phyloP scores from a whole-genome alignment of 2,113 vertebrate species.

The Neogale vison region DNA sequence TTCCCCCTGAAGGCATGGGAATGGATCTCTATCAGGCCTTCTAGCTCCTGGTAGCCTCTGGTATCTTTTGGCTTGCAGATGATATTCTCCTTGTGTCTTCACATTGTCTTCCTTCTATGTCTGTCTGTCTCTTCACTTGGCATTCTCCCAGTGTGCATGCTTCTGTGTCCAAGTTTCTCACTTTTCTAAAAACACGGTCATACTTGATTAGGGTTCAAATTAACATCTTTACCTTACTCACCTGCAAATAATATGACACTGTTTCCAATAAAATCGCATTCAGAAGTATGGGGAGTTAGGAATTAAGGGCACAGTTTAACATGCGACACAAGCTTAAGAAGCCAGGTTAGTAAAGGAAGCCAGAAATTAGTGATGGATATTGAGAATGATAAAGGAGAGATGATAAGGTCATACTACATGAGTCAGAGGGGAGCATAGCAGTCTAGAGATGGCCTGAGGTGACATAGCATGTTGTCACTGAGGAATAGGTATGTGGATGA shows the following conservation, averaged over 20 bases:
- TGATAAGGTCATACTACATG: fast-evolving
- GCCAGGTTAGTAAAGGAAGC: not conserved
- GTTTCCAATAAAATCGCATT: not conserved
- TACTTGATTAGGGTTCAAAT: not conserved
- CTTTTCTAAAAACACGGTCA: not conserved
- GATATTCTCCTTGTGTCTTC: not conserved
- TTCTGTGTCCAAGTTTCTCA: not conserved
- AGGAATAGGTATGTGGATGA: not conserved
- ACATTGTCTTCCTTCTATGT: not conserved
- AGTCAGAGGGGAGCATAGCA: fast-evolving
- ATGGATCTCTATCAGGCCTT: not conserved
- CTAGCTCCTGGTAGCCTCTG: not conserved
- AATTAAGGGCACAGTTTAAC: not conserved
- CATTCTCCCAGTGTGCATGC: not conserved
- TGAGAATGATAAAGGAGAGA: not conserved
- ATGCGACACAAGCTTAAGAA: not conserved
- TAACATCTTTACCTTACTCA: not conserved
- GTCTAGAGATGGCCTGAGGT: fast-evolving
- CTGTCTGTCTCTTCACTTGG: not conserved
- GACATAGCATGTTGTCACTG: not conserved
- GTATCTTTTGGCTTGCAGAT: not conserved
- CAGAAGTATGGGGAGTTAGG: not conserved
- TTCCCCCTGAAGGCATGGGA: not conserved
- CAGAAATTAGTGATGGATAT: not conserved
- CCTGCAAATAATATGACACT: not conserved